Evolutionary conservation across 2,888 invertebrate genomes (phyloP).

Genomic region (Andrena minutula): DNA sequence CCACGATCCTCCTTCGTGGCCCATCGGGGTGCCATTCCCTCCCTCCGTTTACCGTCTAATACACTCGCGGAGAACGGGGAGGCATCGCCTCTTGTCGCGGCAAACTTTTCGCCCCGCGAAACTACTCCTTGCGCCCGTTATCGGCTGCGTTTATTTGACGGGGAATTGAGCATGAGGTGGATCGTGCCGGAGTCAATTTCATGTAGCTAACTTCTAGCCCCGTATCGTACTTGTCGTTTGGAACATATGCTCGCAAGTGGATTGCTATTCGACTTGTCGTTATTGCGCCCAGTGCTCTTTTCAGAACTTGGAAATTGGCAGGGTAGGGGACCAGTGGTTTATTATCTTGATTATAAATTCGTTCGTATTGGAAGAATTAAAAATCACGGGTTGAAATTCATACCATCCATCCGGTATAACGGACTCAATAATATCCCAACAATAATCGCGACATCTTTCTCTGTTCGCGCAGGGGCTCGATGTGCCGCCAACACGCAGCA

Average conservation of each 20-base stretch:
- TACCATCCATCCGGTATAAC: background rate
- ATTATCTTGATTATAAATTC: no score
- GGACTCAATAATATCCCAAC: background rate
- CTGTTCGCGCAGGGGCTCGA: background rate
- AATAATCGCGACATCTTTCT: constrained; percentile 45
- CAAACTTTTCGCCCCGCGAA: constrained; percentile 40
- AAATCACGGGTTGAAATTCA: background rate
- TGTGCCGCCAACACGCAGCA: constrained; percentile 18
- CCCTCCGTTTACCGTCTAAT: constrained; percentile 24
- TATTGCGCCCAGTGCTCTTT: background rate
- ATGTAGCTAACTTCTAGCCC: background rate
- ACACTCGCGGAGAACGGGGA: constrained; percentile 20
- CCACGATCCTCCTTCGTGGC: constrained; percentile 21
- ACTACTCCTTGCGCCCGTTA: constrained; percentile 9
- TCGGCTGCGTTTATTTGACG: constrained; percentile 19
- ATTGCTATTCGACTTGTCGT: background rate
- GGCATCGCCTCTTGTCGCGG: constrained; percentile 4
- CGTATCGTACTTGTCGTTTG: background rate
- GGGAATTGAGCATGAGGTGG: constrained; percentile 21
- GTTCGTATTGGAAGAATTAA: no score
- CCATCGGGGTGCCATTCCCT: constrained; percentile 45
- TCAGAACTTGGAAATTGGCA: background rate
- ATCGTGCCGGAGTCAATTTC: background rate
- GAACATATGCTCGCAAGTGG: background rate
- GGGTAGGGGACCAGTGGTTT: no score